phyloP scores from a whole-genome alignment of 2,888 invertebrate species.

The Oxycera nigricornis region DNA sequence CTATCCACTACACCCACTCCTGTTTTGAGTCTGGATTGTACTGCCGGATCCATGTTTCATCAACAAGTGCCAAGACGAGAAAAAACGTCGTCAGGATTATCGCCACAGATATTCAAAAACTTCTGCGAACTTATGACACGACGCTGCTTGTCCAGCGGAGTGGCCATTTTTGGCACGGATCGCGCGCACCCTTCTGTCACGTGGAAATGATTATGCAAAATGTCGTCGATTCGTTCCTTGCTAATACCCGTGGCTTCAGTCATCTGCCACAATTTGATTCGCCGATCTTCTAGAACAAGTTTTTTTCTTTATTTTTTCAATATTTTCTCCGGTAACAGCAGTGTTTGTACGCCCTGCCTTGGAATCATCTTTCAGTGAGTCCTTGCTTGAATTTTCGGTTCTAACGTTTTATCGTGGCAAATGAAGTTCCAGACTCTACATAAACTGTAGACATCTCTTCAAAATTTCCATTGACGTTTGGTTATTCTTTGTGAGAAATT shows the following conservation, averaged over 20 bases:
- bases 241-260: not conserved
- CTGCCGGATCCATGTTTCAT: not conserved
- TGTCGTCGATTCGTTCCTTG: constrained; percentile 12
- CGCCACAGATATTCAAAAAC: constrained; percentile 11
- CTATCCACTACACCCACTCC: not conserved
- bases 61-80: not conserved
- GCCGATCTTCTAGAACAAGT: not conserved
- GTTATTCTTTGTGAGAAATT: no score
- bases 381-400: not conserved
- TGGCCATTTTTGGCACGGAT: constrained; percentile 7
- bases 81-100: constrained; percentile 6
- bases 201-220: not conserved
- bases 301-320: constrained; percentile 23
- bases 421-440: not conserved
- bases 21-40: constrained; percentile 1
- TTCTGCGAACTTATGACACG: not conserved
- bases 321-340: not conserved
- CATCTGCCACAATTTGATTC: not conserved
- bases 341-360: not conserved
- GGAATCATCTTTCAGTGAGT: not conserved
- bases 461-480: no score
- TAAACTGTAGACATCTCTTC: not conserved
- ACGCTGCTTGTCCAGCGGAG: constrained; percentile 11
- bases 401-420: not conserved
- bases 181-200: not conserved